Base-by-base conservation (phyloP, 2,113 vertebrate genomes). In the Campylomormyrus tamandua region DNA sequence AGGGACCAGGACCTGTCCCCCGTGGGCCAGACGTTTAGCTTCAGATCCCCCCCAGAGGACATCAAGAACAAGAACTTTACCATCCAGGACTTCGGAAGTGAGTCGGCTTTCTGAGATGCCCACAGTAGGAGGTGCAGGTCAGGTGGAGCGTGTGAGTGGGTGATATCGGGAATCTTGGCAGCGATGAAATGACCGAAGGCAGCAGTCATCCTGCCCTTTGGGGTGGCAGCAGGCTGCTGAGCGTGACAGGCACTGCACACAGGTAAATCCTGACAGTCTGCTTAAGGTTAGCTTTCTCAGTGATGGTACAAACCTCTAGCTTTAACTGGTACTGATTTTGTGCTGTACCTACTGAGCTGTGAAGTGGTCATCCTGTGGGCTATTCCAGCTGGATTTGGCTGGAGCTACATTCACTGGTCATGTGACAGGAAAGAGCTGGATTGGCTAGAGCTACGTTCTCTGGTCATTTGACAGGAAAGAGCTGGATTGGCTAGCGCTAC, bases 61-160 rank as follows among this genome's bases (percentile, higher is more conserved):
- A 87, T 95, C 3, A 97, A 96, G 90, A 98, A 96, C 93, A 97
- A 96, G 92, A 99, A 99, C 92, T 99, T 99, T 93, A 99, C 98
- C 92, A 95, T 99, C 89, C 96, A 96, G 87, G 98, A 99, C 94
- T 99, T 98, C 93, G 97, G 97, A 95, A 99, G 98, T 99, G 95
- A 97, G 98, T 95, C 80, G 56, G 21, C 11, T 2, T 8, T 10
- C 21, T 85, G 0, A 56, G 49, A 35, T 27, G n/a, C 52, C 49
- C 53, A 9, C 53, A 10, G 10, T 58, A n/a, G 89, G 11, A 83
- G 50, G 87, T 83, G 49, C 21, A 8, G 74, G 80, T 7, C 35
- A 58, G 52, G 42, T 19, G 62, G 11, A 8, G 27, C 45, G 45
- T 10, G 39, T 48, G n/a, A 88, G 8, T 27, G 24, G 15, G 31